phyloP scores from a whole-genome alignment of 2,113 vertebrate species.

The Smithornis capensis region DNA sequence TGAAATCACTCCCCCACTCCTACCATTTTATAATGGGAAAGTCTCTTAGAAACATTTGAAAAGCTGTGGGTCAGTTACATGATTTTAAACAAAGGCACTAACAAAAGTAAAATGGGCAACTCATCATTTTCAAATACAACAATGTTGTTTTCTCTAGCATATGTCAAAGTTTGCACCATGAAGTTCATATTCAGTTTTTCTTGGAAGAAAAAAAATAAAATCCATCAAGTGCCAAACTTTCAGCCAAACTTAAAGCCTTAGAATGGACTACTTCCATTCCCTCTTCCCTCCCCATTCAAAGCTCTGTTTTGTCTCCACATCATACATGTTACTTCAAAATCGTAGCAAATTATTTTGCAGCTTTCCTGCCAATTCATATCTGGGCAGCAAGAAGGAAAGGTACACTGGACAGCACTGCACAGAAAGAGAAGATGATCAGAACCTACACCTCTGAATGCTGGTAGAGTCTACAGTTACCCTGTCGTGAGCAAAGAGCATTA shows the following conservation, averaged over 20 bases:
- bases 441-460: neutral
- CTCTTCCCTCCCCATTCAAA: neutral
- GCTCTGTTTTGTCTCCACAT: neutral
- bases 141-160: neutral
- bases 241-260: neutral
- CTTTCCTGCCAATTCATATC: neutral
- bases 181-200: neutral
- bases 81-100: neutral
- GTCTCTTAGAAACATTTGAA: neutral
- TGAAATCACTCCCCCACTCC: neutral
- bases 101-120: neutral
- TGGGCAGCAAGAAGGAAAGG: neutral
- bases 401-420: neutral
- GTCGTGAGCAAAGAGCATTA: rapidly evolving
- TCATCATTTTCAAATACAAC: neutral
- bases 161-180: neutral
- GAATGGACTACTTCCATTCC: neutral
- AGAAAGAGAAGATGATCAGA: neutral
- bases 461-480: neutral
- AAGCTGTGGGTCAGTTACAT: neutral
- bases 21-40: neutral
- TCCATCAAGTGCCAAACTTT: neutral
- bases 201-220: neutral
- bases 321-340: neutral
- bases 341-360: neutral